A percentile compares a stretch with the other conserved stretches of the same genome.
Conservation (phyloP, 2,797 vertebrate species). For the Pristis pectinata region DNA sequence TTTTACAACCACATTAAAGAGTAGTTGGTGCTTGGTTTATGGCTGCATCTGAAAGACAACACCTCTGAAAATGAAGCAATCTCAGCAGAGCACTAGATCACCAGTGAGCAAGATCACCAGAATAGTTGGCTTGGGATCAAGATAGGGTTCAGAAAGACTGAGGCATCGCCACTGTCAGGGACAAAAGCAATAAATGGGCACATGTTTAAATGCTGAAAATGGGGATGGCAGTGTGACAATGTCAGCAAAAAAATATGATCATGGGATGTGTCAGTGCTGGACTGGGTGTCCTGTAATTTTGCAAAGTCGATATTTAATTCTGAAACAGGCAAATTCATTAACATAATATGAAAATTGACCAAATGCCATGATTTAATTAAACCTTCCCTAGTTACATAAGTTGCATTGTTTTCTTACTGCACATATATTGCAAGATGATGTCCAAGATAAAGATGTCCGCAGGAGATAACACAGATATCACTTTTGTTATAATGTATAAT, state of each 20-base stretch:
- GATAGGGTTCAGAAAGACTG: not conserved
- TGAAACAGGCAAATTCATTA: too few relatives aligned
- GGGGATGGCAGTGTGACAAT: not conserved
- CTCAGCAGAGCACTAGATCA: too few relatives aligned
- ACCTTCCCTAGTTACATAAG: not conserved
- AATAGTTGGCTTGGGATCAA: not conserved
- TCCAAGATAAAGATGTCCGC: not conserved
- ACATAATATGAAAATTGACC: too few relatives aligned
- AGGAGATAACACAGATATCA: not conserved
- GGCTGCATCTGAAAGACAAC: too few relatives aligned
- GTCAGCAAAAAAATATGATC: not conserved
- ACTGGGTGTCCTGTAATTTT: not conserved
- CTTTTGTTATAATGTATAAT: too few relatives aligned
- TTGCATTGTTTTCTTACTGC: not conserved
- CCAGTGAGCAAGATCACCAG: not conserved
- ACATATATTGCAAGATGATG: not conserved
- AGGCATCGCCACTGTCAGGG: not conserved
- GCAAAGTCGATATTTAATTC: too few relatives aligned
- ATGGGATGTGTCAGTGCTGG: not conserved
- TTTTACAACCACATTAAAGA: too few relatives aligned
- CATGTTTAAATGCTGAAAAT: not conserved
- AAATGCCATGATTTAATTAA: not conserved
- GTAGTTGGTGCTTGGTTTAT: too few relatives aligned
- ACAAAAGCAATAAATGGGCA: not conserved
- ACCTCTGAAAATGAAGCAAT: too few relatives aligned